A percentile compares a stretch with the other conserved stretches of the same genome.
These are phyloP conservation scores for Zophobas atratus DNA, from an alignment of 1,140 invertebrate genomes.

Conservation along the genomic window DNA sequence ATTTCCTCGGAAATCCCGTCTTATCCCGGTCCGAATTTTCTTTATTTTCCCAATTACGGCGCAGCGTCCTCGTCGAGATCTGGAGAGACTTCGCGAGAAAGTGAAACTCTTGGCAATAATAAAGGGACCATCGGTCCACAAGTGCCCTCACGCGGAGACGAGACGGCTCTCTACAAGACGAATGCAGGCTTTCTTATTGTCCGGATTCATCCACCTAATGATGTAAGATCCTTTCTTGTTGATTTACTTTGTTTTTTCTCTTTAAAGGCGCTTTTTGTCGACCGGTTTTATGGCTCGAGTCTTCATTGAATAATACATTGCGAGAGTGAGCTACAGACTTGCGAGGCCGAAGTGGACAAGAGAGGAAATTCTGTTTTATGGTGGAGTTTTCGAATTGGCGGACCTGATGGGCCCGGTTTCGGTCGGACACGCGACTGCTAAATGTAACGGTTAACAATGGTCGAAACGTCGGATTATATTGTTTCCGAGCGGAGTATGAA, in stretches of 20 bases:
- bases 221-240: constrained; percentile 18
- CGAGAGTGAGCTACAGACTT: too few species aligned
- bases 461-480: too few species aligned
- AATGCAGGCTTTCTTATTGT: constrained; percentile 3
- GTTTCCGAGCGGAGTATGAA: too few species aligned
- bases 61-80: neutral
- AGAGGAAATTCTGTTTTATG: too few species aligned
- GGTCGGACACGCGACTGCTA: too few species aligned
- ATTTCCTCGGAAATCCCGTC: neutral
- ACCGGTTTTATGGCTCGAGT: neutral
- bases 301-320: too few species aligned
- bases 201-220: constrained; percentile 16
- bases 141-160: constrained; percentile 8
- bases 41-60: constrained; percentile 19
- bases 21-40: constrained; percentile 1
- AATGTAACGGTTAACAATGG: too few species aligned
- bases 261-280: neutral
- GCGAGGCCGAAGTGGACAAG: too few species aligned
- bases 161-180: neutral
- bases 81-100: constrained; percentile 3
- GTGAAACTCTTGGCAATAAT: constrained; percentile 33
- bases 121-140: constrained; percentile 14
- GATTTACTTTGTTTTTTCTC: constrained; percentile 19
- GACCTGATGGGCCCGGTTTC: too few species aligned
- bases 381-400: too few species aligned